These are phyloP conservation scores for Epinephelus cyanopodus DNA, from an alignment of 2,113 vertebrate genomes.

Conservation along the genomic window DNA sequence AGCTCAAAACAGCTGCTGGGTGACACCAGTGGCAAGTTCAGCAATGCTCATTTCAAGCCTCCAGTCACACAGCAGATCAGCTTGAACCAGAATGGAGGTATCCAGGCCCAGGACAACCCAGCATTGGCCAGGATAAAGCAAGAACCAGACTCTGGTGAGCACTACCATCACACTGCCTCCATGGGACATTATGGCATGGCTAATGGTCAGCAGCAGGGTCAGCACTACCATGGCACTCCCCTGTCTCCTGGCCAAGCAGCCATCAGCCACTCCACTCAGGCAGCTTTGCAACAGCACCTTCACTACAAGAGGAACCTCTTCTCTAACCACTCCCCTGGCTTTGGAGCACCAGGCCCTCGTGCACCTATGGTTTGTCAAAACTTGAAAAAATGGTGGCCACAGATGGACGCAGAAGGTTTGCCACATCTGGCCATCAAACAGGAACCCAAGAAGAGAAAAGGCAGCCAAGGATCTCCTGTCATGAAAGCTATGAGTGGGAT, in stretches of 20 bases:
- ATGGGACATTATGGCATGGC: slow-evolving; percentile 79
- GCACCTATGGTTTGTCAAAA: slow-evolving; percentile 79
- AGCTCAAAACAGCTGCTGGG: slow-evolving; percentile 95
- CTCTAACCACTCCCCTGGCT: slow-evolving; percentile 78
- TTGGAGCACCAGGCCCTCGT: slow-evolving; percentile 61
- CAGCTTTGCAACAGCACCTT: slow-evolving; percentile 96
- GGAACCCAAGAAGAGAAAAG: slow-evolving; percentile 90
- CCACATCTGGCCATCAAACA: slow-evolving; percentile 84
- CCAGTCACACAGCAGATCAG: slow-evolving; percentile 79
- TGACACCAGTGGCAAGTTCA: slow-evolving; percentile 87
- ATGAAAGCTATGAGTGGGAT: slow-evolving; percentile 78
- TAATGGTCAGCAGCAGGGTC: slow-evolving; percentile 82
- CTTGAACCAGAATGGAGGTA: slow-evolving; percentile 76
- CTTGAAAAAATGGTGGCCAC: slow-evolving; percentile 90
- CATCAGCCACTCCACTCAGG: slow-evolving; percentile 92
- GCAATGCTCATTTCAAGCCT: slow-evolving; percentile 88
- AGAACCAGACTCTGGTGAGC: slow-evolving; percentile 80
- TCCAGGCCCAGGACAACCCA: slow-evolving; percentile 61
- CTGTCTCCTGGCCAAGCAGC: slow-evolving; percentile 79
- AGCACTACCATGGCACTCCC: slow-evolving; percentile 72
- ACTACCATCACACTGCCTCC: slow-evolving; percentile 71
- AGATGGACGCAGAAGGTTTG: slow-evolving; percentile 74
- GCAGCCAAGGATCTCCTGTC: slow-evolving; percentile 80
- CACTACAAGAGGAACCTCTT: slow-evolving; percentile 96
- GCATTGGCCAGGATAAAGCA: slow-evolving; percentile 80